A percentile compares a stretch with the other conserved stretches of the same genome.
Conservation (phyloP, 2,888 invertebrate species). For the Zaprionus lineosus region DNA sequence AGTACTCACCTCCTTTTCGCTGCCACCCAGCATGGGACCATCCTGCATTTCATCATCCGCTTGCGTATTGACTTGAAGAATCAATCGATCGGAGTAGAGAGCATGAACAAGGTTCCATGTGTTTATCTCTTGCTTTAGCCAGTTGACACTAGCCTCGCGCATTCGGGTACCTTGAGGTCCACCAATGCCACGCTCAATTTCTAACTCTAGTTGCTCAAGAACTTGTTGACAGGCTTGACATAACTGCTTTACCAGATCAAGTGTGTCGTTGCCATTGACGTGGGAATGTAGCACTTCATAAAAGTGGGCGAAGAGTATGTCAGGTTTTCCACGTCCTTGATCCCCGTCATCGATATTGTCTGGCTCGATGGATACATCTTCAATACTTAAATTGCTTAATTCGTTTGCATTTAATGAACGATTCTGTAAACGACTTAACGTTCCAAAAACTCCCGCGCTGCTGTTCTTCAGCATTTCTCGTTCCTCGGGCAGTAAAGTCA, state of each 20-base stretch:
- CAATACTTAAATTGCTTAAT: constrained; percentile 36
- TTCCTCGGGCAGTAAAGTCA: constrained; percentile 72
- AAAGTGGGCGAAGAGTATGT: constrained; percentile 80
- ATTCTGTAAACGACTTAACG: constrained; percentile 30
- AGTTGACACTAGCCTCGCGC: constrained; percentile 74
- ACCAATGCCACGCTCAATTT: constrained; percentile 49
- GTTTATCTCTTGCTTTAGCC: constrained; percentile 92
- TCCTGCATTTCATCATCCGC: constrained; percentile 77
- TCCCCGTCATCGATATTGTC: constrained; percentile 40
- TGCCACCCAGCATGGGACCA: constrained; percentile 83
- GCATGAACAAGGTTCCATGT: constrained; percentile 94
- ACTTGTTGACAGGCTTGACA: constrained; percentile 72
- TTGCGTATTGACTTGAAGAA: constrained; percentile 78
- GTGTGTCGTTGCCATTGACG: constrained; percentile 72
- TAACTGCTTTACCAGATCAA: constrained; percentile 78
- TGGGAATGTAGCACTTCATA: constrained; percentile 81
- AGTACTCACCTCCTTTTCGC: constrained; percentile 83
- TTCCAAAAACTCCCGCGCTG: constrained; percentile 44
- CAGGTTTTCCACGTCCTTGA: constrained; percentile 69
- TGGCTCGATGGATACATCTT: constrained; percentile 17
- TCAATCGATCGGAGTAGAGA: constrained; percentile 91
- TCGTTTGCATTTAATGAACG: constrained; percentile 34
- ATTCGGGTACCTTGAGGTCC: constrained; percentile 39
- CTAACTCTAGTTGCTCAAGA: constrained; percentile 71
- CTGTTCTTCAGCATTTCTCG: constrained; percentile 39